Base-by-base conservation (phyloP, 2,888 invertebrate genomes). In the Drosophila bunnanda region DNA sequence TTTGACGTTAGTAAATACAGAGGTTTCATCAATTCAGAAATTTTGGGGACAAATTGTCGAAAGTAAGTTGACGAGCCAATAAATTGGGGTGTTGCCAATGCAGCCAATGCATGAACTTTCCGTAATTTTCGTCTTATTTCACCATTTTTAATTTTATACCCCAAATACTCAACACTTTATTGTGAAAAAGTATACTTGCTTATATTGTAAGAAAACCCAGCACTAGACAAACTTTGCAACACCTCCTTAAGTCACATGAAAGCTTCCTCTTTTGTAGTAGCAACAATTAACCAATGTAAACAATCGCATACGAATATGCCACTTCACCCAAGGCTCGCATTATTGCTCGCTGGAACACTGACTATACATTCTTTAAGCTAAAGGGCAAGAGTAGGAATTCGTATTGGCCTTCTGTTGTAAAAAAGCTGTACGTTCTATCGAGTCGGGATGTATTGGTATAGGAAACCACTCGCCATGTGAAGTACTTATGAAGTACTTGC, bases 281-380 rank as follows among this genome's bases (percentile, higher is more conserved):
- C 20, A 2, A 46, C 57, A 53, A 58, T 53, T 30, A n/a, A n/a
- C n/a, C n/a, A n/a, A n/a, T n/a, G n/a, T n/a, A n/a, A n/a, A n/a
- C n/a, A n/a, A n/a, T n/a, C n/a, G n/a, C n/a, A n/a, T n/a, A 58
- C 15, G 48, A 59, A 50, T 52, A 46, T 6, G 30, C 57, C 41
- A 65, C 20, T 15, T 65, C 64, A 41, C 56, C 56, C 12, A 43
- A 34, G 15, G 56, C 64, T 20, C 22, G 30, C 50, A 38, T 50
- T 41, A 59, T 41, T 2, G 54, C 54, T 46, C 46, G 46, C 43
- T 65, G 58, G 30, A 58, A 53, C 3, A 58, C 46, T n/a, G 58
- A 65, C 12, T 30, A 46, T 15, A 28, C 46, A 3, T 28, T 28
- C 1, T 46, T 28, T 9, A 28, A 15, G 8, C 28, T 9, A 46